Evolutionary conservation across 2,888 invertebrate species (phyloP), one percentile per base, ranked within the genome.

Genomic region (Nomada fucata): DNA sequence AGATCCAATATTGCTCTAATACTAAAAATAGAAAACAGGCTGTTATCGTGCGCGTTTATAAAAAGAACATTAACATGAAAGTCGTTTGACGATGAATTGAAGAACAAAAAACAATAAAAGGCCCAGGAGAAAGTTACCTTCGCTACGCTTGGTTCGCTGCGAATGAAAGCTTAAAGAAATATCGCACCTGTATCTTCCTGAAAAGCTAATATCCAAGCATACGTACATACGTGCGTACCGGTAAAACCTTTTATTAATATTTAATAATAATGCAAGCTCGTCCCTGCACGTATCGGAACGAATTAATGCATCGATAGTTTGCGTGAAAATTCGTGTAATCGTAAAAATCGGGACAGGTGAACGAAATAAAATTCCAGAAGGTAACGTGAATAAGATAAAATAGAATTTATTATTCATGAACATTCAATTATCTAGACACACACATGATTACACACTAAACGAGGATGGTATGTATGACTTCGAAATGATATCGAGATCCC

Each of bases 401-500:
- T 85, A 85, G 80, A 82, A 87, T 88, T 87, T 91, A 90, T 91
- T 85, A 84, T 68, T 72, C 63, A 79, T 72, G 86, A 87, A 85
- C 89, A 84, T 84, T 87, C 74, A 87, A 83, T 85, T 83, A 76
- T 78, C 80, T 87, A 88, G 80, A 82, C 77, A 81, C 88, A 86
- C 86, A 81, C 83, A 84, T 88, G 76, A 70, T 76, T 84, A 77
- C 74, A 77, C 55, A 81, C 79, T 87, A 85, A 86, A 89, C 85
- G 83, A 86, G 81, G 84, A 85, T 85, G 85, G 82, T 59, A 50
- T 71, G 82, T 59, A 50, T 71, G 80, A 84, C 76, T 77, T 83
- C 67, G 79, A 67, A 80, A 77, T 77, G 85, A 86, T 76, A 78
- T 83, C 78, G 77, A 87, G 84, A 90, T 93, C 93, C 93, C 93